phyloP scores from a whole-genome alignment of 2,888 invertebrate species.

The Brachypterus glaber region DNA sequence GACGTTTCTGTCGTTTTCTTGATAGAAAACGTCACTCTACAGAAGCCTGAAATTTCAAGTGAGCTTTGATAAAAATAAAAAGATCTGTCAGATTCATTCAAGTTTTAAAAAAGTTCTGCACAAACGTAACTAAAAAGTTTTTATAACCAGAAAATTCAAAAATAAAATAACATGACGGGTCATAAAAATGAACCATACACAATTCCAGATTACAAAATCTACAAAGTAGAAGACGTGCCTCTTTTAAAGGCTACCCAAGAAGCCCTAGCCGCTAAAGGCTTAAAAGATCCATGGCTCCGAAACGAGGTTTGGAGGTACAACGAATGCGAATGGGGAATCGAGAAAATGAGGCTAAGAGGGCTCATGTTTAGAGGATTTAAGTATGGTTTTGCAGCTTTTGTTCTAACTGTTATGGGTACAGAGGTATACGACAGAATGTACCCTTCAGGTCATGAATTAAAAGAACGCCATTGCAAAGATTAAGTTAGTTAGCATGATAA shows the following conservation, averaged over 20 bases:
- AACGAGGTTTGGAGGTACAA: slow-evolving; percentile 80
- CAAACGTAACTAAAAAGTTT: no score
- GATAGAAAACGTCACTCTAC: no score
- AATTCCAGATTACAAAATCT: slow-evolving; percentile 63
- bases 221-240: slow-evolving; percentile 61
- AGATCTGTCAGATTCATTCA: no score
- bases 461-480: no score
- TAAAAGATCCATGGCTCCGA: slow-evolving; percentile 81
- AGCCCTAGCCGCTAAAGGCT: slow-evolving; percentile 58
- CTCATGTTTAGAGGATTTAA: slow-evolving; percentile 56
- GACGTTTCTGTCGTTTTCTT: no score
- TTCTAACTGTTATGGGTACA: slow-evolving; percentile 45
- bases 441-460: no score
- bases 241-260: slow-evolving; percentile 54
- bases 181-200: slow-evolving; percentile 50
- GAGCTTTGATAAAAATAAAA: no score
- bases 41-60: no score
- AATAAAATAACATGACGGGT: no score
- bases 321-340: slow-evolving; percentile 49
- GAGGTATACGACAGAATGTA: slow-evolving; percentile 32
- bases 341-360: slow-evolving; percentile 36
- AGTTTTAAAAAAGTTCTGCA: no score
- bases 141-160: no score
- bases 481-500: no score
- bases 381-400: slow-evolving; percentile 51